Evolutionary conservation across 2,113 vertebrate species (phyloP).

Genomic region (Micromys minutus): DNA sequence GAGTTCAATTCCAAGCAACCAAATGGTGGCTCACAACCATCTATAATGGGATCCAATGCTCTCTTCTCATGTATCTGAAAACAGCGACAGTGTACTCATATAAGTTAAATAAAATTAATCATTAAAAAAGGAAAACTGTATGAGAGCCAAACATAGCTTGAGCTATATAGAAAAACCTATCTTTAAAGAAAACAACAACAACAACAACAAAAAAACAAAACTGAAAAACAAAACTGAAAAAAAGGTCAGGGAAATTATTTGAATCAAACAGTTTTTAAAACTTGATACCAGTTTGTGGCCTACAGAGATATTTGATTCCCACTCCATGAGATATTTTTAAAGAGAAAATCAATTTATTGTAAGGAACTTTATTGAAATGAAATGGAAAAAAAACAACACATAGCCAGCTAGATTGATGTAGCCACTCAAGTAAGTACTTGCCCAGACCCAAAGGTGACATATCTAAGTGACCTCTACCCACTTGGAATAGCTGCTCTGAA

Average conservation of each 20-base stretch:
- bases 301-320: background rate
- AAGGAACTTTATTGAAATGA: background rate
- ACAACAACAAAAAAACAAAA: background rate
- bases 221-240: background rate
- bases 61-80: too few species aligned
- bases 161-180: too few species aligned
- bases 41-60: too few species aligned
- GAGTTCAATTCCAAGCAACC: too few species aligned
- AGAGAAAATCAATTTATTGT: background rate
- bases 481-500: background rate
- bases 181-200: background rate
- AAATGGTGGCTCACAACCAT: too few species aligned
- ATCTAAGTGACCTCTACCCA: background rate
- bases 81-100: too few species aligned
- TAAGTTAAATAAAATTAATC: too few species aligned
- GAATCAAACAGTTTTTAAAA: constrained; percentile 22
- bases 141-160: background rate
- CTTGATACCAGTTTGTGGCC: background rate
- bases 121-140: constrained; percentile 10
- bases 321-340: background rate
- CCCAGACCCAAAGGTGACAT: background rate
- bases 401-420: background rate
- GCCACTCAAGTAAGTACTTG: background rate
- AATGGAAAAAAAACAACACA: background rate
- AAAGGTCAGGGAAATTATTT: background rate